phyloP scores from a whole-genome alignment of 2,113 vertebrate species.

The Aphelocoma coerulescens region DNA sequence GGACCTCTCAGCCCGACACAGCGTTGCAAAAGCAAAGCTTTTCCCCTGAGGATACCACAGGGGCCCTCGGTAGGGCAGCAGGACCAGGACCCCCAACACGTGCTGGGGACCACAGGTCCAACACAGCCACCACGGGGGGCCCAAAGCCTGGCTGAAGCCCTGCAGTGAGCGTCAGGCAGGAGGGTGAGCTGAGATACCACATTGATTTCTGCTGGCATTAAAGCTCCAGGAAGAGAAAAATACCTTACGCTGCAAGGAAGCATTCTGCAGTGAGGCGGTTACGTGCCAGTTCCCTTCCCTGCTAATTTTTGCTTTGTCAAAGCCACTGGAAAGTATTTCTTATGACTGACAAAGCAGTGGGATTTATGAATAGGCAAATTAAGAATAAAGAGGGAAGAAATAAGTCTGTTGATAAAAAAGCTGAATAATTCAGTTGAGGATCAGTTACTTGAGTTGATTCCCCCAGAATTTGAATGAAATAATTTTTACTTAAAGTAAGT shows the following conservation, averaged over 20 bases:
- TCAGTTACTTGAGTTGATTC: conserved; percentile 50
- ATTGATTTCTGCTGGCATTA: conserved; percentile 8
- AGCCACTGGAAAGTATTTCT: conserved; percentile 54
- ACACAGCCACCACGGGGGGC: background rate
- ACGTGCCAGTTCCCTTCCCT: conserved; percentile 32
- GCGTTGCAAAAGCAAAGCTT: background rate
- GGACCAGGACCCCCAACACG: fast-evolving
- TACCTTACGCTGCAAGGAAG: conserved; percentile 36
- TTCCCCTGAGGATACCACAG: background rate
- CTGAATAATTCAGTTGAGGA: conserved; percentile 68
- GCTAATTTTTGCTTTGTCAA: conserved; percentile 62
- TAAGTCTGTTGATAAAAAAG: conserved; percentile 61
- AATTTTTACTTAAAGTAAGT: conserved; percentile 52
- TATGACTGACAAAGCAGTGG: conserved; percentile 52
- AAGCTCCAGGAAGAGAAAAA: conserved; percentile 42
- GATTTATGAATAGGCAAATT: conserved; percentile 64
- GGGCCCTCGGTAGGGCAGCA: background rate
- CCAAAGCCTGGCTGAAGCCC: background rate
- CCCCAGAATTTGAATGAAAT: conserved; percentile 58
- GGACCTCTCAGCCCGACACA: background rate
- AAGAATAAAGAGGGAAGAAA: conserved; percentile 50
- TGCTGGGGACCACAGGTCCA: background rate
- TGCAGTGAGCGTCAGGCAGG: fast-evolving
- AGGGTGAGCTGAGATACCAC: background rate
- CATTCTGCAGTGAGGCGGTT: background rate